Evolutionary conservation across 2,113 vertebrate genomes (phyloP).

Genomic region (Garra rufa): DNA sequence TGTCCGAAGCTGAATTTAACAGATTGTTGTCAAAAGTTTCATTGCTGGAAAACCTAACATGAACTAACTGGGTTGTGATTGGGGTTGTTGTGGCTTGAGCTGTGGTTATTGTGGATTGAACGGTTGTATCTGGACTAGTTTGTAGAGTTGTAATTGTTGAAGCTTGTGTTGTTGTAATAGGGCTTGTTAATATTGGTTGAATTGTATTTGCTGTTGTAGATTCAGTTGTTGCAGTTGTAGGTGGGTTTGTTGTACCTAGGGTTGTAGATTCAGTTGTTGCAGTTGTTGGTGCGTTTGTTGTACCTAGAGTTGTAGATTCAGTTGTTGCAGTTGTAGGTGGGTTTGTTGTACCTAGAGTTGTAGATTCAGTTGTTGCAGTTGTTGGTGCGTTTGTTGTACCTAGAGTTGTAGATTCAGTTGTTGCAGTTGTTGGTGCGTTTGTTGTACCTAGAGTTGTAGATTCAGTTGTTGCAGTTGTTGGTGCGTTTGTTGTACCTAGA

Average conservation of each 20-base stretch:
- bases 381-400: too few species aligned
- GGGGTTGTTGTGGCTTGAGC: not conserved
- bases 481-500: too few species aligned
- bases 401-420: too few species aligned
- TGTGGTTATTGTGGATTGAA: not conserved
- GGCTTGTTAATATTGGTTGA: not conserved
- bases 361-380: too few species aligned
- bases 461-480: too few species aligned
- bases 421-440: too few species aligned
- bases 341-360: too few species aligned
- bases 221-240: not conserved
- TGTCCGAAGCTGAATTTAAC: not conserved
- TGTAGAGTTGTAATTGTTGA: not conserved
- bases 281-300: not conserved
- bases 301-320: not conserved
- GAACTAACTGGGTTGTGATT: not conserved
- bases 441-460: too few species aligned
- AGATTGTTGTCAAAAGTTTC: not conserved
- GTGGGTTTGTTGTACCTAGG: not conserved
- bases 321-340: too few species aligned
- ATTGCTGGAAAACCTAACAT: constrained; percentile 3
- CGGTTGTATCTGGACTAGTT: not conserved
- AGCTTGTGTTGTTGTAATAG: not conserved
- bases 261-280: too few species aligned
- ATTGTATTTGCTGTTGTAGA: not conserved